phyloP scores from a whole-genome alignment of 2,113 vertebrate genomes.

The Chloroceryle aenea region DNA sequence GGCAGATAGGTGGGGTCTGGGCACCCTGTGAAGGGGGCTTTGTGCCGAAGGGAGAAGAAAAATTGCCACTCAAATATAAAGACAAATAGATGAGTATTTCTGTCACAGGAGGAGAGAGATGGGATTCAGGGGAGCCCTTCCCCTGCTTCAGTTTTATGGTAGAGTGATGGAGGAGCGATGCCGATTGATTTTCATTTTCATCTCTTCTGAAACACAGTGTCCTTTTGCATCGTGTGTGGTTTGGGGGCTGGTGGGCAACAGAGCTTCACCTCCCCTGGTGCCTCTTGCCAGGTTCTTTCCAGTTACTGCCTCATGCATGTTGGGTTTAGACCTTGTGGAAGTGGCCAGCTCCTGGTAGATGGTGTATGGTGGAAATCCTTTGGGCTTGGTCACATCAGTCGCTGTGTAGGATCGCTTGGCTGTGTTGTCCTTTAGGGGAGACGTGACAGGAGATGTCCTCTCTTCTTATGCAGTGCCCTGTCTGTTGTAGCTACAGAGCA shows the following conservation, averaged over 20 bases:
- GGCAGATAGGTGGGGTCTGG: not conserved
- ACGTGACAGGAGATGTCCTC: not conserved
- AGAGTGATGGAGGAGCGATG: not conserved
- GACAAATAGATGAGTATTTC: not conserved
- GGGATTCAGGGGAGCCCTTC: not conserved
- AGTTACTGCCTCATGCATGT: accelerated
- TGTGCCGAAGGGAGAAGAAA: not conserved
- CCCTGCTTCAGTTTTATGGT: not conserved
- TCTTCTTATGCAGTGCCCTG: not conserved
- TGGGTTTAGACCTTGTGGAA: not conserved
- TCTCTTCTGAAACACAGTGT: not conserved
- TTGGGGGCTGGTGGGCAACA: not conserved
- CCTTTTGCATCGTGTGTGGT: not conserved
- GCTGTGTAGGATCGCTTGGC: not conserved
- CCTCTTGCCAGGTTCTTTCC: not conserved
- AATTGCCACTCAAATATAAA: not conserved
- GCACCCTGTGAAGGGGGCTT: not conserved
- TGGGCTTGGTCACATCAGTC: not conserved
- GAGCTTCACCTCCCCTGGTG: not conserved
- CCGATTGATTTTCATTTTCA: not conserved
- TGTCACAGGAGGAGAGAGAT: not conserved
- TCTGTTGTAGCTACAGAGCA: not conserved
- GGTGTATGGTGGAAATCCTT: not conserved
- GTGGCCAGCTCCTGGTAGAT: not conserved
- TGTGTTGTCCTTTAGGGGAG: not conserved